Conservation (phyloP, 2,113 vertebrate genomes). For the Dasypus novemcinctus region DNA sequence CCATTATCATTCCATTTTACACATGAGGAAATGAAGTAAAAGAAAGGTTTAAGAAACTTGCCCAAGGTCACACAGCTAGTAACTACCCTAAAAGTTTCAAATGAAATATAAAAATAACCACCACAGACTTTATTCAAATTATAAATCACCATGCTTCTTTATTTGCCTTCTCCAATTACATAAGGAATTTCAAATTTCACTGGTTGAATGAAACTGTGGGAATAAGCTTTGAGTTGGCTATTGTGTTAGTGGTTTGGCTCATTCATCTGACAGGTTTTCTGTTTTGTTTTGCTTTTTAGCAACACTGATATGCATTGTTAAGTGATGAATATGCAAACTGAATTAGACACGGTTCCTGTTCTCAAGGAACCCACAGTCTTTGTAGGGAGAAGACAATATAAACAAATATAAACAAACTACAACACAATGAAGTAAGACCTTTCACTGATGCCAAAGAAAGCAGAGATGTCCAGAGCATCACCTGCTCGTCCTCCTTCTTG, state of each 20-base stretch:
- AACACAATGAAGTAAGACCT: neutral
- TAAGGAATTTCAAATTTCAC: conserved; percentile 10
- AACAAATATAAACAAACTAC: neutral
- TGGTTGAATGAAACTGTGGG: neutral
- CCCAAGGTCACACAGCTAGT: neutral
- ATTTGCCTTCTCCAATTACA: neutral
- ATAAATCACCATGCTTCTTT: conserved; percentile 24
- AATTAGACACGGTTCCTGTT: neutral
- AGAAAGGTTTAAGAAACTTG: neutral
- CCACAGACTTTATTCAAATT: neutral
- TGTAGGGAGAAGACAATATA: conserved; percentile 32
- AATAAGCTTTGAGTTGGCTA: conserved; percentile 8
- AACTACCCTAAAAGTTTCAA: conserved; percentile 22
- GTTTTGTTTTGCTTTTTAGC: neutral
- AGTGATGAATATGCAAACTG: neutral
- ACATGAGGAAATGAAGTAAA: conserved; percentile 22
- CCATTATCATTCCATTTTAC: neutral
- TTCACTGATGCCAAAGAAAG: neutral
- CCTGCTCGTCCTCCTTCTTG: neutral
- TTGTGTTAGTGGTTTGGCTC: neutral
- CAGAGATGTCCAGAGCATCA: neutral
- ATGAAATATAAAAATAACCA: conserved; percentile 12
- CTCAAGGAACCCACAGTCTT: conserved; percentile 3
- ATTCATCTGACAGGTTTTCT: neutral
- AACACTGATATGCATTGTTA: neutral